These are phyloP conservation scores for Ectropis crepuscularia DNA, from an alignment of 2,888 invertebrate species.

Conservation along the genomic window DNA sequence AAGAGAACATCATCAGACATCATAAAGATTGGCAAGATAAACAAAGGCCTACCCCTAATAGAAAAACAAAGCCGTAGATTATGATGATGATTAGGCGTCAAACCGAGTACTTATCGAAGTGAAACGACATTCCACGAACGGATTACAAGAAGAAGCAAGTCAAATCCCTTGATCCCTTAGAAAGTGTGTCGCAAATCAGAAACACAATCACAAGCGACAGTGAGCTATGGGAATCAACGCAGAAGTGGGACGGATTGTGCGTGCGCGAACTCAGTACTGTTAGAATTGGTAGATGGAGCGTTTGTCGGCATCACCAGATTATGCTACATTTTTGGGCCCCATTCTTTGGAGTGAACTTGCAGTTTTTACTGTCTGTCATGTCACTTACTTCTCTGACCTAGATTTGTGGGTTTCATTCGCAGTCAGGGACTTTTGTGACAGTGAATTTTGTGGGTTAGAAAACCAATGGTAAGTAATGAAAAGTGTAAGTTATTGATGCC, in stretches of 20 bases:
- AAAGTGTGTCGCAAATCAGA: constrained; percentile 37
- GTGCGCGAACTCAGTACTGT: constrained; percentile 47
- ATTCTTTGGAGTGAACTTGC: constrained; percentile 12
- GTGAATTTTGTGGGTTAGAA: too few species aligned
- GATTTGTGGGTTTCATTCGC: background rate
- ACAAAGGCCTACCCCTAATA: too few species aligned
- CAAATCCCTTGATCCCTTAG: constrained; percentile 38
- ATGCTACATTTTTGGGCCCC: constrained; percentile 10
- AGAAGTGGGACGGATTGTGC: constrained; percentile 52
- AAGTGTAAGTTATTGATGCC: too few species aligned
- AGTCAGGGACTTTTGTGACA: background rate
- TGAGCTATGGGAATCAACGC: constrained; percentile 36
- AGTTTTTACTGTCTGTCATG: constrained; percentile 8
- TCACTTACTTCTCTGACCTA: background rate
- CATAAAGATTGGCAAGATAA: too few species aligned
- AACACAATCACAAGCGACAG: constrained; percentile 43
- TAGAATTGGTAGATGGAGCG: constrained; percentile 41
- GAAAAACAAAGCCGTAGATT: too few species aligned
- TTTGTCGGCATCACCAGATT: constrained; percentile 21
- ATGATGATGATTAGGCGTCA: background rate
- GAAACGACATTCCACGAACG: constrained; percentile 16
- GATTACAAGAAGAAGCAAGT: constrained; percentile 14
- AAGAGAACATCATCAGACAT: too few species aligned
- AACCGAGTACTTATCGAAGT: constrained; percentile 9
- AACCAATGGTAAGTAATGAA: too few species aligned